These are phyloP conservation scores for Lithobates sylvaticus DNA, from an alignment of 2,797 vertebrate species.

Conservation along the genomic window DNA sequence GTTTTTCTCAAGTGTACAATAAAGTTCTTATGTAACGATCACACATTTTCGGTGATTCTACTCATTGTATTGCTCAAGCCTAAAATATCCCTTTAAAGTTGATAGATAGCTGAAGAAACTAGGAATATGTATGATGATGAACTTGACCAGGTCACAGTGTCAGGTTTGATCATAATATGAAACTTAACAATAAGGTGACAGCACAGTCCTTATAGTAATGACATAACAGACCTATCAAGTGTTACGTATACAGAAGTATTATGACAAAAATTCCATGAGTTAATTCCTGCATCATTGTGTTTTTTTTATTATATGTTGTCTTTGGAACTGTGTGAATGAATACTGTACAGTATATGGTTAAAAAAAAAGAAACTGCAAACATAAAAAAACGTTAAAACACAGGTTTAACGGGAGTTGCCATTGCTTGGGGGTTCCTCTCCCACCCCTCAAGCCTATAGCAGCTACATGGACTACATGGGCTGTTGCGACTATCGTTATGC, in stretches of 20 bases:
- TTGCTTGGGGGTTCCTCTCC: no score
- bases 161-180: slow-evolving; percentile 14
- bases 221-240: not conserved
- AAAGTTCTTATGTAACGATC: slow-evolving; percentile 33
- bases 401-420: no score
- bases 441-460: no score
- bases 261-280: not conserved
- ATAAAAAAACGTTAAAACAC: not conserved
- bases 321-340: not conserved
- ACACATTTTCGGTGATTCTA: slow-evolving; percentile 22
- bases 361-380: no score
- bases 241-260: not conserved
- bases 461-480: no score
- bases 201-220: not conserved
- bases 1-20: slow-evolving; percentile 32
- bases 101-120: not conserved
- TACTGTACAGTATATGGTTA: not conserved
- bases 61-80: slow-evolving; percentile 25
- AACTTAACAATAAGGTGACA: not conserved
- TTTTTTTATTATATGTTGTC: no score
- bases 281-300: not conserved
- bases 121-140: slow-evolving; percentile 14
- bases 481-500: no score
- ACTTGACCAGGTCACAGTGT: not conserved
- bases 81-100: slow-evolving; percentile 38